These are phyloP conservation scores for Pasiphila rectangulata DNA, from an alignment of 2,888 invertebrate species.

Conservation along the genomic window DNA sequence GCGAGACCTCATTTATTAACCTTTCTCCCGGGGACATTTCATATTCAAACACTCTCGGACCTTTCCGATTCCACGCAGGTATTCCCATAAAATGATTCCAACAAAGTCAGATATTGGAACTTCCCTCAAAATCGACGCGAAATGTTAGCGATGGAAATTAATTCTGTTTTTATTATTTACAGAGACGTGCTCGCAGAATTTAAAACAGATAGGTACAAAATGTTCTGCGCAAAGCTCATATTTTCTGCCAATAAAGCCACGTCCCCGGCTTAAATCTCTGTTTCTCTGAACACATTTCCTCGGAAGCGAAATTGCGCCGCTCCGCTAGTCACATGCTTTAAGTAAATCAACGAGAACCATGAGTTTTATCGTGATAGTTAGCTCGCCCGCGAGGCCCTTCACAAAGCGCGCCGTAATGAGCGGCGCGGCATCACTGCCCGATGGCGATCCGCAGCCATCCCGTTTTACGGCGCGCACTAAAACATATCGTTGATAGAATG, in stretches of 20 bases:
- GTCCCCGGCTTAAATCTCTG: background rate
- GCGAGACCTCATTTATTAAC: conserved; percentile 11
- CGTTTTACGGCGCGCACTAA: conserved; percentile 1
- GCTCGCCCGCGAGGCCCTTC: background rate
- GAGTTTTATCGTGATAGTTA: background rate
- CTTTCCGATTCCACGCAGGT: conserved; percentile 8
- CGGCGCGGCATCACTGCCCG: background rate
- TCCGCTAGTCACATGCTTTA: background rate
- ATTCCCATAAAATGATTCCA: conserved; percentile 12
- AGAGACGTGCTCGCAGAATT: conserved; percentile 5
- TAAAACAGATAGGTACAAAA: background rate
- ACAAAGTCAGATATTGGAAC: conserved; percentile 18
- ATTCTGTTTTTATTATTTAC: conserved; percentile 8
- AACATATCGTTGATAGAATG: conserved; percentile 7
- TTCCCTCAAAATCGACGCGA: background rate
- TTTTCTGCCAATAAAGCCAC: background rate
- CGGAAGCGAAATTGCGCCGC: background rate
- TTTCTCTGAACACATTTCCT: background rate
- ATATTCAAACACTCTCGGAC: conserved; percentile 17
- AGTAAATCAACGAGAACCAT: background rate
- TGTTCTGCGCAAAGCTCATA: background rate
- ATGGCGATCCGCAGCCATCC: background rate
- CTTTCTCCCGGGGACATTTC: conserved; percentile 15
- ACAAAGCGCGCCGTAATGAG: background rate
- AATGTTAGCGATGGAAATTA: conserved; percentile 12